phyloP scores from a whole-genome alignment of 1,140 invertebrate genomes.

The Macrosteles quadrilineatus region DNA sequence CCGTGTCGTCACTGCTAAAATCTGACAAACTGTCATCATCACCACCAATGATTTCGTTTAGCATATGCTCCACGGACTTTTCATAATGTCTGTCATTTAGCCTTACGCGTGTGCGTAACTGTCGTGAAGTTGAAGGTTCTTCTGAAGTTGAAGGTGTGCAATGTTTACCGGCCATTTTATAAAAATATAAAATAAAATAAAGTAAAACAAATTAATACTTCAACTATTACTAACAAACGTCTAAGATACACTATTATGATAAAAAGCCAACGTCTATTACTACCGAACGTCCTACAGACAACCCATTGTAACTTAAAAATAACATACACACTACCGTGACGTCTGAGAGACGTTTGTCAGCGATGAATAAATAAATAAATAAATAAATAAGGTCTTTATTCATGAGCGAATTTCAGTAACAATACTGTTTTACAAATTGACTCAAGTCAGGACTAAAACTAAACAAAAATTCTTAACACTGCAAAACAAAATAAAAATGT shows the following conservation, averaged over 20 bases:
- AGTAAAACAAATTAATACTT: neutral
- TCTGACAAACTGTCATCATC: slow-evolving; percentile 17
- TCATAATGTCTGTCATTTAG: neutral
- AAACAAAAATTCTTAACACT: too few species aligned
- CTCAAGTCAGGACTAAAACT: too few species aligned
- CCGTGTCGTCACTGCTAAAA: slow-evolving; percentile 20
- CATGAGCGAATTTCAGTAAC: too few species aligned
- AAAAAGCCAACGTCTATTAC: neutral
- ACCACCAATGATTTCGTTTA: slow-evolving; percentile 12
- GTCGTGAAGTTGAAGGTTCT: neutral
- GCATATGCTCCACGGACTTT: slow-evolving; percentile 17
- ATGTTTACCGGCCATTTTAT: neutral
- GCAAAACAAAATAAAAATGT: too few species aligned
- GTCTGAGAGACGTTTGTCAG: neutral
- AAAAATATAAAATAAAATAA: too few species aligned
- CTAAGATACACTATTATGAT: neutral
- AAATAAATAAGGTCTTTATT: too few species aligned
- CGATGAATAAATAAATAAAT: too few species aligned
- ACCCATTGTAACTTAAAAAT: neutral
- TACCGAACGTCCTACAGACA: neutral
- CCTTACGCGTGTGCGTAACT: neutral
- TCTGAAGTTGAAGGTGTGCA: neutral
- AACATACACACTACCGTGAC: neutral
- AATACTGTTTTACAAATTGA: too few species aligned
- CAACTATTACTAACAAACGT: neutral